Evolutionary conservation across 2,113 vertebrate genomes (phyloP), one percentile per base, ranked within the genome.

Genomic region (Thinocorus orbignyianus): DNA sequence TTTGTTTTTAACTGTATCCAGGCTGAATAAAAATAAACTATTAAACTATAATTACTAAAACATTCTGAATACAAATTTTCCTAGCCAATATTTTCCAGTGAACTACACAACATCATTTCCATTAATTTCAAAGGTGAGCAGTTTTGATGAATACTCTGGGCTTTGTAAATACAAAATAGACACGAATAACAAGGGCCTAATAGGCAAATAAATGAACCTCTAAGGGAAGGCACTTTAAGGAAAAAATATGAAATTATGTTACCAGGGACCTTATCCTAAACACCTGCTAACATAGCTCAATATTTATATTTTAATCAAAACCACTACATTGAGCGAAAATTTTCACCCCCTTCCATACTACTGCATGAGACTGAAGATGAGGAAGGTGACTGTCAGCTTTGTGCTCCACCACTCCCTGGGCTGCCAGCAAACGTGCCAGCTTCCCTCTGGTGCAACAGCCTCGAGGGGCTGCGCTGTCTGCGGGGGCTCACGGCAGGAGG

Each of bases 391-490:
- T 62, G 86, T 31, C 66, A 48, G 74, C 28, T 41, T 9, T 44
- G 42, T 7, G 65, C 57, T 61, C 48, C 33, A 5, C 17, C 2
- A 1, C 13, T 70, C 46, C 54, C 46, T 2, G 22, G 26, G 51
- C 72, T 78, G 77, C 31, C 74, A 71, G 49, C 11, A 39, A 24
- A 16, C 8, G 1, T 11, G 2, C 12, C 30, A 0, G 25, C 35
- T 37, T 55, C 41, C 7, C 8, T 17, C 42, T 1, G 2, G 14
- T 1, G 9, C 1, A 0, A 2, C 16, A 1, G 66, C 57, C 69
- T 4, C 6, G 0, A 44, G 28, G 28, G 65, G 19, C 62, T 26
- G 33, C 6, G 28, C 35, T 54, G 35, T 5, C 72, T 11, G 15
- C 7, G 3, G 62, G 46, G 58, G 37, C 10, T 82, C 66, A 2